These are phyloP conservation scores for Luperina nickerlii DNA, from an alignment of 2,888 invertebrate species.

Conservation along the genomic window DNA sequence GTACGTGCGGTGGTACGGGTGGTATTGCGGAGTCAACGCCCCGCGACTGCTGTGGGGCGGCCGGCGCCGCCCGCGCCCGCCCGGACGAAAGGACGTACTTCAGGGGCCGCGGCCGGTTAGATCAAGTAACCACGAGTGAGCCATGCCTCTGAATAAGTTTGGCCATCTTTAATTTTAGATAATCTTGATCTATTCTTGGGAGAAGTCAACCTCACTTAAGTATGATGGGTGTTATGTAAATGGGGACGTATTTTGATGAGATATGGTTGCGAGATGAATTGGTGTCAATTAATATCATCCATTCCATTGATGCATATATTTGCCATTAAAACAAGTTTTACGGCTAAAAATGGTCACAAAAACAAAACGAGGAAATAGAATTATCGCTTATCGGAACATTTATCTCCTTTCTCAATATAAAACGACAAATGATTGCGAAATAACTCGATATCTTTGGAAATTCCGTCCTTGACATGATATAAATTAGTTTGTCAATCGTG, in stretches of 20 bases:
- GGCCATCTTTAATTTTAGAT: conserved; percentile 20
- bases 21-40: conserved; percentile 68
- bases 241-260: neutral
- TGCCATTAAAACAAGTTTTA: neutral
- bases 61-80: conserved; percentile 67
- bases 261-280: neutral
- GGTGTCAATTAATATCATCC: neutral
- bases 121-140: conserved; percentile 60
- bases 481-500: conserved; percentile 38
- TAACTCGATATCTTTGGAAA: conserved; percentile 31
- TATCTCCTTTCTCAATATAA: conserved; percentile 43
- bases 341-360: neutral
- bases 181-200: conserved; percentile 18
- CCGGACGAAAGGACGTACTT: conserved; percentile 76
- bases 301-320: neutral
- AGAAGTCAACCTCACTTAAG: neutral
- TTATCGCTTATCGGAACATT: conserved; percentile 22
- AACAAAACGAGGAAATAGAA: conserved; percentile 31
- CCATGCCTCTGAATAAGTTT: conserved; percentile 50
- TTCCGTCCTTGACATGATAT: conserved; percentile 38
- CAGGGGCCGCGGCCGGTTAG: conserved; percentile 67
- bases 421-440: conserved; percentile 46
- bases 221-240: conserved; percentile 12
- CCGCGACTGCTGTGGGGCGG: conserved; percentile 71
- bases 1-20: conserved; percentile 68